Conservation (phyloP, 2,797 vertebrate genomes). For the Melanotaenia pygmaea region DNA sequence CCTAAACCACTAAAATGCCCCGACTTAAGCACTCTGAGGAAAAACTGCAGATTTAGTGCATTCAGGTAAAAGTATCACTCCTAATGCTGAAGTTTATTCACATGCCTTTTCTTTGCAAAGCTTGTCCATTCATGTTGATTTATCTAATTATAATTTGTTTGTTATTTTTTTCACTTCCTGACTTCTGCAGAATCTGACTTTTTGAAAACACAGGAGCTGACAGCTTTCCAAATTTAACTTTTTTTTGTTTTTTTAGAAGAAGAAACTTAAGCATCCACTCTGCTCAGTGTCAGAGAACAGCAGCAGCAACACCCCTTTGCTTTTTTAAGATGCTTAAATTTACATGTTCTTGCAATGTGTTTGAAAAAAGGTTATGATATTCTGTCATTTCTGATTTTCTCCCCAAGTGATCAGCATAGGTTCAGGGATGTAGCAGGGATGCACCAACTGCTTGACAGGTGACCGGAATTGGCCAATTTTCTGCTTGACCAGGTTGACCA, state of each 20-base stretch:
- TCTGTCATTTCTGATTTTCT: not conserved
- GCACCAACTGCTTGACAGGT: not conserved
- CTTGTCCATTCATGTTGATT: not conserved
- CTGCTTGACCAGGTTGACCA: not conserved
- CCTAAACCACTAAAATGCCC: conserved; percentile 25
- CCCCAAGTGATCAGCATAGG: not conserved
- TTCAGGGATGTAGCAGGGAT: not conserved
- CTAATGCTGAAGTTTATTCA: not conserved
- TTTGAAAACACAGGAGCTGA: not conserved
- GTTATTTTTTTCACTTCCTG: not conserved
- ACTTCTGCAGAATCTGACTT: not conserved
- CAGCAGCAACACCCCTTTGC: not conserved
- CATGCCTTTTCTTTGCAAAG: not conserved
- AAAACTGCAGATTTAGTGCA: not conserved
- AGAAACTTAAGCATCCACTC: not conserved
- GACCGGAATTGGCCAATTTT: not conserved
- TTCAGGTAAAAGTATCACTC: not conserved
- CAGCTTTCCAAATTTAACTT: not conserved
- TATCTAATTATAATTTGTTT: not conserved
- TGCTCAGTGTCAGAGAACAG: conserved; percentile 4
- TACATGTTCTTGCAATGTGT: not conserved
- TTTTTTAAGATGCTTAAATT: not conserved
- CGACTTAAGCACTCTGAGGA: conserved; percentile 2
- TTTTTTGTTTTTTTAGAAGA: not conserved
- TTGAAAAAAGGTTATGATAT: not conserved